A percentile compares a stretch with the other conserved stretches of the same genome.
Conservation (phyloP, 2,113 vertebrate species). For the Arizona elegans region DNA sequence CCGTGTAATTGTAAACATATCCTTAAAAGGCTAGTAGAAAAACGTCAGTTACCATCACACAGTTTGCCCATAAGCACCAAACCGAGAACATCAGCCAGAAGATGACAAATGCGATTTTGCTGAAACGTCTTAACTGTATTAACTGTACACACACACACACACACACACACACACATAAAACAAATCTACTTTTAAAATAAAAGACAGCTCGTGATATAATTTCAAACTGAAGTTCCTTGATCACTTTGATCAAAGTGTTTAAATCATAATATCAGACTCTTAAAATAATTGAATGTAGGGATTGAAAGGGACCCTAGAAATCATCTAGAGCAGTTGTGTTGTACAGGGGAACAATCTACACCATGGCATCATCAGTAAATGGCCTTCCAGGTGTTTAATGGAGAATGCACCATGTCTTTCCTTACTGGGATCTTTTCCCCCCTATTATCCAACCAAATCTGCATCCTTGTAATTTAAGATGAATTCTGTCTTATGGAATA, state of each 20-base stretch:
- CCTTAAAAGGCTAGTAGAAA: too few species aligned
- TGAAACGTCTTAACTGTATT: too few species aligned
- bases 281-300: background rate
- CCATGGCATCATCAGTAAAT: background rate
- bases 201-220: background rate
- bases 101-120: too few species aligned
- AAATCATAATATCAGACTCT: background rate
- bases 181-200: background rate
- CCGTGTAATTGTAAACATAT: too few species aligned
- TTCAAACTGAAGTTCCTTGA: background rate
- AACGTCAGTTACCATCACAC: too few species aligned
- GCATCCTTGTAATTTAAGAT: background rate
- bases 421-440: background rate
- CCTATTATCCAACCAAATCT: background rate
- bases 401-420: background rate
- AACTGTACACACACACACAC: too few species aligned
- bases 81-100: too few species aligned
- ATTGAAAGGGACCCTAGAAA: background rate
- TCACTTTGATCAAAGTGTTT: background rate
- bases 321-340: background rate
- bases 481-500: background rate
- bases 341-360: background rate
- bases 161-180: background rate
- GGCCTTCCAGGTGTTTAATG: background rate
- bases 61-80: too few species aligned